phyloP scores from a whole-genome alignment of 2,113 vertebrate species.

The Megaceryle torquata region DNA sequence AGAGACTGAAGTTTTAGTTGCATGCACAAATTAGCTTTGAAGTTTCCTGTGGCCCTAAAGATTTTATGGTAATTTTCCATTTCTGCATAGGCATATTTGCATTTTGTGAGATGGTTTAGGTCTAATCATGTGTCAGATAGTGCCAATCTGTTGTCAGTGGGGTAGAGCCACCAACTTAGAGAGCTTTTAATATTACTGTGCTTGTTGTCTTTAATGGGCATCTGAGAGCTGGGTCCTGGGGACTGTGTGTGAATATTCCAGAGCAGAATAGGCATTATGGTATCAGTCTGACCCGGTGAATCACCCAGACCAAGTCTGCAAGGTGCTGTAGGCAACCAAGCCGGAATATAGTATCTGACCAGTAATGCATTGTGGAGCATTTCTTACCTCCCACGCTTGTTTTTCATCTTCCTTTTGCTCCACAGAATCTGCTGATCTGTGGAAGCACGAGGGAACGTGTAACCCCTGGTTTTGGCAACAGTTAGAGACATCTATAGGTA shows the following conservation, averaged over 20 bases:
- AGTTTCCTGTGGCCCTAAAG: constrained; percentile 73
- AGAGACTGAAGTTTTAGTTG: constrained; percentile 59
- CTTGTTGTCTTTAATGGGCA: neutral
- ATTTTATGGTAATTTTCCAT: constrained; percentile 76
- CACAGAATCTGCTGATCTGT: neutral
- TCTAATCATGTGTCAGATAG: constrained; percentile 69
- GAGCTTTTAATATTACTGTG: neutral
- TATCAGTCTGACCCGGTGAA: neutral
- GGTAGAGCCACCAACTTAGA: constrained; percentile 47
- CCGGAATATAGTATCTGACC: neutral
- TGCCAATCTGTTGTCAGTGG: constrained; percentile 69
- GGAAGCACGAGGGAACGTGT: neutral
- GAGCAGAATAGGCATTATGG: neutral
- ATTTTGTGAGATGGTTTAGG: constrained; percentile 70
- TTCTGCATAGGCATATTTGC: constrained; percentile 75
- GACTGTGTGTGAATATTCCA: neutral
- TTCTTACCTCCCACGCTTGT: neutral
- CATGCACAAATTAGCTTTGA: constrained; percentile 74
- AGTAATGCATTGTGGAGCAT: rapidly evolving
- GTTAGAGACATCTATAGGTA: neutral
- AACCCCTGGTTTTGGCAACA: neutral
- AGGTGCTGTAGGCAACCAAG: neutral
- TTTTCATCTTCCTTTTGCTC: neutral
- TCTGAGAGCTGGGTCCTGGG: neutral
- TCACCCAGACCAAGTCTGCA: neutral